Conservation (phyloP, 2,113 vertebrate species). For the Malurus cyaneus region DNA sequence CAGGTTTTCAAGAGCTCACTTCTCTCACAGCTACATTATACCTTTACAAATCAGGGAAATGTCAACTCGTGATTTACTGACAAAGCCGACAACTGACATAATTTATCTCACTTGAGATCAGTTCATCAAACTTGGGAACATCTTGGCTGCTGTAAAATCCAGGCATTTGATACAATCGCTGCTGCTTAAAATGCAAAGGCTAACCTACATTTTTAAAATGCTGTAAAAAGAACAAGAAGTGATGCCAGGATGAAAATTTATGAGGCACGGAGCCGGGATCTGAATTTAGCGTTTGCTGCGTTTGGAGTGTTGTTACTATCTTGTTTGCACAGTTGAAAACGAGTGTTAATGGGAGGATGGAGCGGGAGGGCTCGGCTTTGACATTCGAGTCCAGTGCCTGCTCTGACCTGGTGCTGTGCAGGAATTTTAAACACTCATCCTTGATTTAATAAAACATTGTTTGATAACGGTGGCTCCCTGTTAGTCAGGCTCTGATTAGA, state of each 20-base stretch:
- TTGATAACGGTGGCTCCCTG: neutral
- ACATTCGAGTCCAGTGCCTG: neutral
- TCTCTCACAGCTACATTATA: slow-evolving; percentile 42
- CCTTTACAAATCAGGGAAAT: slow-evolving; percentile 71
- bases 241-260: slow-evolving; percentile 67
- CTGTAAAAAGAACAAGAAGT: slow-evolving; percentile 70
- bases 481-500: neutral
- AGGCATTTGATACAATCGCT: slow-evolving; percentile 63
- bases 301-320: slow-evolving; percentile 34
- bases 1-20: slow-evolving; percentile 38
- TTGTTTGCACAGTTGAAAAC: slow-evolving; percentile 56
- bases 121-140: slow-evolving; percentile 77
- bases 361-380: neutral
- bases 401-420: neutral
- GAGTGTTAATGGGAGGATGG: neutral
- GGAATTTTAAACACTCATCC: neutral
- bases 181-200: slow-evolving; percentile 79
- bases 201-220: slow-evolving; percentile 69
- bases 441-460: neutral
- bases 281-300: slow-evolving; percentile 27
- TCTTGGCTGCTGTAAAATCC: slow-evolving; percentile 69
- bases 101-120: slow-evolving; percentile 79
- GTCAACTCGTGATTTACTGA: slow-evolving; percentile 73
- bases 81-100: slow-evolving; percentile 74
- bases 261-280: slow-evolving; percentile 48